Evolutionary conservation across 2,113 vertebrate genomes (phyloP).

Genomic region (Hiodon alosoides): DNA sequence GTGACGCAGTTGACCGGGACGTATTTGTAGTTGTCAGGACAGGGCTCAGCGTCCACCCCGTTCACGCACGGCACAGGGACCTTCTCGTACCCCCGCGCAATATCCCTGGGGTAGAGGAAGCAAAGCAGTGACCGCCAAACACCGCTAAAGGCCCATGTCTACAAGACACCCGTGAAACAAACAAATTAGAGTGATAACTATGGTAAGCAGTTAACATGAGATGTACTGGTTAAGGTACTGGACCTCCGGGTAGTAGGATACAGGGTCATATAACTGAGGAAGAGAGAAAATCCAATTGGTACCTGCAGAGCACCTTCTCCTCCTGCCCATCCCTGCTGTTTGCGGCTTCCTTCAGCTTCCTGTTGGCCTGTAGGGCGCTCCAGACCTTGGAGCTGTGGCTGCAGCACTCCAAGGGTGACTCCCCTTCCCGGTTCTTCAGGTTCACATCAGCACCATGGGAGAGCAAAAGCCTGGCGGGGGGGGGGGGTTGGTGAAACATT

Average conservation of each 20-base stretch:
- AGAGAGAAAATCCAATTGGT: neutral
- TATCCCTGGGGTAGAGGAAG: slow-evolving; percentile 67
- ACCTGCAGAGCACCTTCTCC: slow-evolving; percentile 79
- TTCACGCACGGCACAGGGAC: slow-evolving; percentile 90
- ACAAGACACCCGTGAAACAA: too few species aligned
- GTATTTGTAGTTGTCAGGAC: slow-evolving; percentile 90
- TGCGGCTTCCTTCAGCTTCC: slow-evolving; percentile 71
- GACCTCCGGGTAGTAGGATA: too few species aligned
- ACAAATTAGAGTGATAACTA: too few species aligned
- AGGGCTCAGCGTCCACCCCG: slow-evolving; percentile 74
- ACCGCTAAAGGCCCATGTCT: too few species aligned
- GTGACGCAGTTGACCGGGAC: slow-evolving; percentile 93
- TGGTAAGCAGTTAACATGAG: neutral
- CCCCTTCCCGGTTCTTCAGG: slow-evolving; percentile 91
- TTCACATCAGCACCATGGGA: slow-evolving; percentile 81
- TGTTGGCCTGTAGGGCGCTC: slow-evolving; percentile 79
- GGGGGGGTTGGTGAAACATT: neutral
- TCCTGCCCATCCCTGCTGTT: slow-evolving; percentile 47
- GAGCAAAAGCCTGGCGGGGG: slow-evolving; percentile 73
- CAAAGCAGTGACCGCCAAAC: too few species aligned
- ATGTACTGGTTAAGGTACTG: neutral
- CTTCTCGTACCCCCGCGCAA: slow-evolving; percentile 84
- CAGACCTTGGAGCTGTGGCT: slow-evolving; percentile 86
- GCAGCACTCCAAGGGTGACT: slow-evolving; percentile 90
- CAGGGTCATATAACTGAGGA: neutral